A percentile compares a stretch with the other conserved stretches of the same genome.
Evolutionary conservation across 2,888 invertebrate species (phyloP).

Genomic region (Cheilosia grossa): DNA sequence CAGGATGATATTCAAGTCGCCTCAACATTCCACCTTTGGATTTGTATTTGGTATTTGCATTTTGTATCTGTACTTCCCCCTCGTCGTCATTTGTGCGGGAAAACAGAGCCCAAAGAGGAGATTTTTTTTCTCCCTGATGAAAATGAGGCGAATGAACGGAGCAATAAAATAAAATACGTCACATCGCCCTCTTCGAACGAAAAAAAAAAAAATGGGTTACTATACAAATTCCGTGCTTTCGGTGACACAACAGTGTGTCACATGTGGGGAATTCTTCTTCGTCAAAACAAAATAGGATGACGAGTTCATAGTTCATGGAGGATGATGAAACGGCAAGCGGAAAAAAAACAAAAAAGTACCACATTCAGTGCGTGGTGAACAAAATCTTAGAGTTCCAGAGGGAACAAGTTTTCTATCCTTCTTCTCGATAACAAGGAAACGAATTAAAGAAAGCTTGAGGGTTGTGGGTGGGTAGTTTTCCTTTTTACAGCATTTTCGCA

Average conservation of each 20-base stretch:
- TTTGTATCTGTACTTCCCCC: conserved; percentile 9
- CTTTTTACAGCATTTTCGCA: conserved; percentile 43
- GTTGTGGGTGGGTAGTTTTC: conserved; percentile 9
- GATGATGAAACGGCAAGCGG: not conserved
- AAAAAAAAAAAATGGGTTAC: conserved; percentile 49
- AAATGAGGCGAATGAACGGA: conserved; percentile 54
- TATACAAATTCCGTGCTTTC: conserved; percentile 41
- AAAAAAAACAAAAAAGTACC: not conserved
- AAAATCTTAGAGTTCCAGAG: conserved; percentile 21
- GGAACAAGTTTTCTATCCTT: conserved; percentile 7
- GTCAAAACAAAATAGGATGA: conserved; percentile 16
- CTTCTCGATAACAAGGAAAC: conserved; percentile 58
- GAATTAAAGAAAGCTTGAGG: conserved; percentile 51
- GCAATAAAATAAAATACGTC: conserved; percentile 50
- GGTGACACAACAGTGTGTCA: conserved; percentile 19
- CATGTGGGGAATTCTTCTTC: conserved; percentile 2
- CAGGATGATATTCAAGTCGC: conserved; percentile 31
- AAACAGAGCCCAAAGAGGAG: not conserved
- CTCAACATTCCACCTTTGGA: conserved; percentile 46
- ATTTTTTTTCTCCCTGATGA: conserved; percentile 12
- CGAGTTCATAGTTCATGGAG: conserved; percentile 31
- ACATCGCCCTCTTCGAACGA: not conserved
- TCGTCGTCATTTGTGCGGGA: not conserved
- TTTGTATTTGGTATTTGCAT: conserved; percentile 32
- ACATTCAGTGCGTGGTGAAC: conserved; percentile 5